phyloP scores from a whole-genome alignment of 2,797 vertebrate species.

The Lepus townsendii region DNA sequence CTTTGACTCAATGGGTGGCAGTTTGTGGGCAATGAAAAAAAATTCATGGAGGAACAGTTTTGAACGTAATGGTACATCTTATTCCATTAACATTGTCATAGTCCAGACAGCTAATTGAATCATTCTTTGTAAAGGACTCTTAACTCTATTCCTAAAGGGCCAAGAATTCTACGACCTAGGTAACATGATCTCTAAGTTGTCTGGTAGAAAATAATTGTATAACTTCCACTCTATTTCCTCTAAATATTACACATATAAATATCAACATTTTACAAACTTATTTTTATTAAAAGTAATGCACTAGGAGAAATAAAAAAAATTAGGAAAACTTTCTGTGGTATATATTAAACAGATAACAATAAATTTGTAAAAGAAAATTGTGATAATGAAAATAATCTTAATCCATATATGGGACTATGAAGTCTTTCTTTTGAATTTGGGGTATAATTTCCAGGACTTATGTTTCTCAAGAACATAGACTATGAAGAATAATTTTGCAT shows the following conservation, averaged over 20 bases:
- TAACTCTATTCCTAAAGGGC: background rate
- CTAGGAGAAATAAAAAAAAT: slow-evolving; percentile 20
- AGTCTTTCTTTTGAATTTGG: background rate
- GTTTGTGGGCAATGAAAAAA: slow-evolving; percentile 27
- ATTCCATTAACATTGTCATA: background rate
- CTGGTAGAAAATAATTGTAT: background rate
- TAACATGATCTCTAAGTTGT: background rate
- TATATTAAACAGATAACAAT: background rate
- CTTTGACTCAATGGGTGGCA: background rate
- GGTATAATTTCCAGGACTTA: background rate
- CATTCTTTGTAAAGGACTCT: background rate
- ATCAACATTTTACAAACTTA: background rate
- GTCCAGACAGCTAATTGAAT: background rate
- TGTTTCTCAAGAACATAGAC: background rate
- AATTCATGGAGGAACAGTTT: background rate
- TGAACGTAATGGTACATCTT: background rate
- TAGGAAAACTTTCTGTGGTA: background rate
- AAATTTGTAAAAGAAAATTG: slow-evolving; percentile 35
- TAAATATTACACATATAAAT: background rate
- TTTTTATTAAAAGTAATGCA: background rate
- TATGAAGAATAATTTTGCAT: slow-evolving; percentile 18
- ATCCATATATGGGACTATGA: background rate
- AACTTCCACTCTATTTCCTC: background rate
- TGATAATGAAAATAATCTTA: background rate
- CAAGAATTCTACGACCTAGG: background rate